Conservation (phyloP, 2,797 vertebrate genomes). For the Channa striata region DNA sequence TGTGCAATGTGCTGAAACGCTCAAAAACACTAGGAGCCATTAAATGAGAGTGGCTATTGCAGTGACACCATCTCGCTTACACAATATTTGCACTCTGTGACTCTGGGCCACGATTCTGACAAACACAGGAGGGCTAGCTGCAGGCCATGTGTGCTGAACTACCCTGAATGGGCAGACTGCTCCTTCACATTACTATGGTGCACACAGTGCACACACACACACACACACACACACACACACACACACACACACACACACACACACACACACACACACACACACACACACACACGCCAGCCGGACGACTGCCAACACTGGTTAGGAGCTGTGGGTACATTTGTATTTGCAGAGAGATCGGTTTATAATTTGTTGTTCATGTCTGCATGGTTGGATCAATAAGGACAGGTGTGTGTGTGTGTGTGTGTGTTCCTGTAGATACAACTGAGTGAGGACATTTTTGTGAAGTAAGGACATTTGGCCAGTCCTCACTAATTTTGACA, state of each 20-base stretch:
- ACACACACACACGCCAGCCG: too few species aligned
- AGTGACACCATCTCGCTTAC: conserved; percentile 71
- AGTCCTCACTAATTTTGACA: too few species aligned
- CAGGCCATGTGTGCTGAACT: conserved; percentile 28
- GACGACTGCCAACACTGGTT: conserved; percentile 33
- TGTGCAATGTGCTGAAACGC: conserved; percentile 60
- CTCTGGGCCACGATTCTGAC: conserved; percentile 17
- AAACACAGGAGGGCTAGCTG: conserved; percentile 22
- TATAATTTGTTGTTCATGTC: conserved; percentile 1
- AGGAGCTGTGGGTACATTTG: conserved; percentile 7
- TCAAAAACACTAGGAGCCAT: conserved; percentile 56
- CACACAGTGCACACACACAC: conserved; percentile 18
- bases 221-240: conserved; percentile 20
- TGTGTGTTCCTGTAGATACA: too few species aligned
- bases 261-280: too few species aligned
- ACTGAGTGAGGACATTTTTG: too few species aligned
- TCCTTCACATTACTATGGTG: conserved; percentile 47
- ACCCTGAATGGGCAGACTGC: conserved; percentile 26
- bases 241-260: conserved; percentile 21
- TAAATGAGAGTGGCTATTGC: conserved; percentile 49
- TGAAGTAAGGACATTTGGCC: too few species aligned
- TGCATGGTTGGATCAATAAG: not conserved
- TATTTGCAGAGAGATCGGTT: conserved; percentile 11
- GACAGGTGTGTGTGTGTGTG: not conserved
- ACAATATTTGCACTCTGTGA: conserved; percentile 47